These are phyloP conservation scores for Chaitophorus viminalis DNA, from an alignment of 2,888 invertebrate genomes.

Conservation along the genomic window DNA sequence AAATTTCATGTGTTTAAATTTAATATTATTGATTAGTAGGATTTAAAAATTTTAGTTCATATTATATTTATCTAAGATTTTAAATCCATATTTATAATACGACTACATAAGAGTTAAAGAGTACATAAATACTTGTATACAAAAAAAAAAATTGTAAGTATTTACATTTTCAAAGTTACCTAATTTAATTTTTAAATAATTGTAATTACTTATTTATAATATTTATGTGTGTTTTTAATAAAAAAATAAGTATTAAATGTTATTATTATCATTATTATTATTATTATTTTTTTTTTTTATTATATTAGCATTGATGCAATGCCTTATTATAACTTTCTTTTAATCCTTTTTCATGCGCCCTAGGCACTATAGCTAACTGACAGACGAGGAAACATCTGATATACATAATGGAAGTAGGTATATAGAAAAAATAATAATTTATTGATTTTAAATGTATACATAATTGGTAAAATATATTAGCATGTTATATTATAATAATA, in stretches of 20 bases:
- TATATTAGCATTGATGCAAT: too few species aligned
- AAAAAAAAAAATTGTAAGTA: constrained; percentile 13
- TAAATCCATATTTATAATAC: background rate
- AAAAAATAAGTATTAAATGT: background rate
- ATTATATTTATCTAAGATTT: background rate
- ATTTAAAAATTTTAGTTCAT: background rate
- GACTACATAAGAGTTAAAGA: background rate
- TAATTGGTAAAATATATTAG: too few species aligned
- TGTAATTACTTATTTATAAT: constrained; percentile 38
- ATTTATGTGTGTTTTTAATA: constrained; percentile 37
- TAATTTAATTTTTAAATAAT: constrained; percentile 43
- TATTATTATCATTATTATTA: background rate
- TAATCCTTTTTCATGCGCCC: too few species aligned
- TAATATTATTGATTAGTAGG: background rate
- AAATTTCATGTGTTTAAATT: background rate
- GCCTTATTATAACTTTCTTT: too few species aligned
- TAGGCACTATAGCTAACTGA: too few species aligned
- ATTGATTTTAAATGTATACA: too few species aligned
- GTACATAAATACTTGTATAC: background rate
- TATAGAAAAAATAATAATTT: too few species aligned
- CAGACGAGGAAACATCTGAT: too few species aligned
- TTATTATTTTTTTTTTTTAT: too few species aligned
- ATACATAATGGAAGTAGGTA: too few species aligned
- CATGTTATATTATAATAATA: too few species aligned
- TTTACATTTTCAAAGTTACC: constrained; percentile 42